phyloP scores from a whole-genome alignment of 2,113 vertebrate species.

The Romanogobio albipinnatus region DNA sequence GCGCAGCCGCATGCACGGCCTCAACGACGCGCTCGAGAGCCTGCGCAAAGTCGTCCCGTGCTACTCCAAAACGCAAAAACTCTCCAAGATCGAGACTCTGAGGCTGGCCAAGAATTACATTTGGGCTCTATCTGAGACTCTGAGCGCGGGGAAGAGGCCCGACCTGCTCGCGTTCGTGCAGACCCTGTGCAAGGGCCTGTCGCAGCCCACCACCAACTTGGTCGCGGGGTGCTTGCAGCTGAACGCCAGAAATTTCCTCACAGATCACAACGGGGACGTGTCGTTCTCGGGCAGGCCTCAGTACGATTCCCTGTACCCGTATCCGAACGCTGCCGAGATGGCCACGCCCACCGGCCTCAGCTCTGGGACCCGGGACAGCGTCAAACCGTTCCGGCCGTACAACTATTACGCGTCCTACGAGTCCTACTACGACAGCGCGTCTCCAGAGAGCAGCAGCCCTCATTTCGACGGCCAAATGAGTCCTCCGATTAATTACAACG shows the following conservation, averaged over 20 bases:
- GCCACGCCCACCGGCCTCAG: conserved; percentile 86
- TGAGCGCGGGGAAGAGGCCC: conserved; percentile 94
- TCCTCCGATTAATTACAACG: conserved; percentile 97
- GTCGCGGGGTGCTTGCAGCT: conserved; percentile 99
- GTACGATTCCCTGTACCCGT: conserved; percentile 90
- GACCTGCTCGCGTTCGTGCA: conserved; percentile 97
- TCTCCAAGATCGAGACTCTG: conserved; percentile 98
- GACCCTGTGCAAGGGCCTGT: conserved; percentile 98
- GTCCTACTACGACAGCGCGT: conserved; percentile 93
- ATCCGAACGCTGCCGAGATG: conserved; percentile 88
- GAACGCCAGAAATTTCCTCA: conserved; percentile 94
- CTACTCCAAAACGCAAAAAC: conserved; percentile 99
- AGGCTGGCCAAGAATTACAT: conserved; percentile 99
- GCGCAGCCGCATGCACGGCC: conserved; percentile 94
- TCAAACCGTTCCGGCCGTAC: conserved; percentile 94
- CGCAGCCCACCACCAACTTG: conserved; percentile 98
- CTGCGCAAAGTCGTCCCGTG: conserved; percentile 98
- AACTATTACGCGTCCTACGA: conserved; percentile 91
- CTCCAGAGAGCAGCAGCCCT: conserved; percentile 91
- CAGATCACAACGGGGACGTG: conserved; percentile 90
- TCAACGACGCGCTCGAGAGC: conserved; percentile 95
- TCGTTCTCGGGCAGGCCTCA: conserved; percentile 86
- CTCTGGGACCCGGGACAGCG: conserved; percentile 83
- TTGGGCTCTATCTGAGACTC: conserved; percentile 97
- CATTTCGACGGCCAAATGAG: conserved; percentile 94